Evolutionary conservation across 2,797 vertebrate species (phyloP).

Genomic region (Scleropages formosus): DNA sequence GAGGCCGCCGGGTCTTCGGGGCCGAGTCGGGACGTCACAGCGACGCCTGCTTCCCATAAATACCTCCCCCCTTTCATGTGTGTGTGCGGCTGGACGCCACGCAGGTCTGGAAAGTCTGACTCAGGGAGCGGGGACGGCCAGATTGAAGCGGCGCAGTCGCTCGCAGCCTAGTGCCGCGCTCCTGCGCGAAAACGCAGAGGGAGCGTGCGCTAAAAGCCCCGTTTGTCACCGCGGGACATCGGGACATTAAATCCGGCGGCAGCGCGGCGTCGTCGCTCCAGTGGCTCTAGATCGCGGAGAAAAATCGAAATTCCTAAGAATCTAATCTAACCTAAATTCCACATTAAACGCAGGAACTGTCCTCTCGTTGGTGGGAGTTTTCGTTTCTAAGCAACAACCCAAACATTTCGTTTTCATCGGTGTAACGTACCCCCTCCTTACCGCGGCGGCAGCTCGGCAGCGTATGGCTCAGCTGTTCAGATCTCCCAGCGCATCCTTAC

Average conservation of each 20-base stretch:
- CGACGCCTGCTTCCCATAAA: conserved; percentile 61
- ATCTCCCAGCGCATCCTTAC: background rate
- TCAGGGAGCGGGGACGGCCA: conserved; percentile 52
- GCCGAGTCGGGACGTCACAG: conserved; percentile 51
- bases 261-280: too few relatives aligned
- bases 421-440: background rate
- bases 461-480: background rate
- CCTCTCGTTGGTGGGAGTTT: background rate
- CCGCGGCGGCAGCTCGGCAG: background rate
- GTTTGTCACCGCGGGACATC: too few relatives aligned
- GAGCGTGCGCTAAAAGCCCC: too few relatives aligned
- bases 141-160: conserved; percentile 55
- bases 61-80: conserved; percentile 55
- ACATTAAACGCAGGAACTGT: background rate
- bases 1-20: conserved; percentile 54
- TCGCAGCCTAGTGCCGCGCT: too few relatives aligned
- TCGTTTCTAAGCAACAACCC: conserved; percentile 6
- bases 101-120: conserved; percentile 58
- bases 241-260: too few relatives aligned
- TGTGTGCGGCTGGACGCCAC: conserved; percentile 66
- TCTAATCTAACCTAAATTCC: too few relatives aligned
- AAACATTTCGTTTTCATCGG: background rate
- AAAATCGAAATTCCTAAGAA: too few relatives aligned
- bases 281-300: too few relatives aligned
- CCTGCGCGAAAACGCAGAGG: too few relatives aligned